A percentile compares a stretch with the other conserved stretches of the same genome.
phyloP scores from a whole-genome alignment of 2,797 vertebrate genomes.

The Siniperca obscura region DNA sequence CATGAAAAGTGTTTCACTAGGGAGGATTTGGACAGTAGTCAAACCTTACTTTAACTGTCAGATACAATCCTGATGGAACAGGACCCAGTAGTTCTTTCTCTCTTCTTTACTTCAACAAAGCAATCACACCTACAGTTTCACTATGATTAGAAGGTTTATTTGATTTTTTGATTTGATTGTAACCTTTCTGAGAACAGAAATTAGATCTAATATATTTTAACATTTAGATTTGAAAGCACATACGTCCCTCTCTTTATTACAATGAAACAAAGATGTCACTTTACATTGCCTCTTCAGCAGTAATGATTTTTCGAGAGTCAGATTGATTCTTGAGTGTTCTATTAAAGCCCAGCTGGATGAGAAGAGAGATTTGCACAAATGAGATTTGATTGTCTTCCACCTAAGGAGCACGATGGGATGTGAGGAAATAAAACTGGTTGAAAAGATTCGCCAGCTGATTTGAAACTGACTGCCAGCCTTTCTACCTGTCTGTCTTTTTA shows the following conservation, averaged over 20 bases:
- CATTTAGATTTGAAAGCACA: neutral
- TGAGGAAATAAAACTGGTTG: neutral
- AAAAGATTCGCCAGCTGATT: neutral
- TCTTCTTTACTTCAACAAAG: neutral
- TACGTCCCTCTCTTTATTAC: neutral
- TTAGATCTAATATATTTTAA: neutral
- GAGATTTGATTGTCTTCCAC: constrained; percentile 35
- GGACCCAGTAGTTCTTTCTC: neutral
- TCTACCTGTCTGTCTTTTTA: neutral
- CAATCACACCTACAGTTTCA: no score
- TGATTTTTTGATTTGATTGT: neutral
- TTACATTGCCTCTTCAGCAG: neutral
- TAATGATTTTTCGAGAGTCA: constrained; percentile 19
- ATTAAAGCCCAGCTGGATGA: constrained; percentile 44
- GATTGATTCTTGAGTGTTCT: constrained; percentile 38
- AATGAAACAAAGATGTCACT: neutral
- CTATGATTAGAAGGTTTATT: neutral
- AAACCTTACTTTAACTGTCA: neutral
- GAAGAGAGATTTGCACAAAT: constrained; percentile 14
- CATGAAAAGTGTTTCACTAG: no score
- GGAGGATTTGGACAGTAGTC: neutral
- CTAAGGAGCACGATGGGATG: neutral
- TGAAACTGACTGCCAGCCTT: neutral
- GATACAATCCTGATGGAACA: neutral
- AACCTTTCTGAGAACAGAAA: neutral